These are phyloP conservation scores for Uloborus plumipes DNA, from an alignment of 2,888 invertebrate genomes.

Conservation along the genomic window DNA sequence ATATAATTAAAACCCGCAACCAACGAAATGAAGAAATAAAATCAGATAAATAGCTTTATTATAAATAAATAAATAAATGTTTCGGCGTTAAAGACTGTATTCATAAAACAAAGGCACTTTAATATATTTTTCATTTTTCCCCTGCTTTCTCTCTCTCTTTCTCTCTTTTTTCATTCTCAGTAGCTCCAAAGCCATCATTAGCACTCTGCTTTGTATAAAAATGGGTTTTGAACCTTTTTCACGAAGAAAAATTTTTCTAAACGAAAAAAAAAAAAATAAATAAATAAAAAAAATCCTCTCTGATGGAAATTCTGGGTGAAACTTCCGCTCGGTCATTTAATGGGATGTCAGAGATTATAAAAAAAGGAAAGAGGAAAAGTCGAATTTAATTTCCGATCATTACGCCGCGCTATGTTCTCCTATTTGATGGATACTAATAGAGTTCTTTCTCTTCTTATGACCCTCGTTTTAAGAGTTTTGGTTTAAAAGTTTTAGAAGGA, in stretches of 20 bases:
- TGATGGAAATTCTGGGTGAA: slow-evolving; percentile 34
- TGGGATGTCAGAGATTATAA: slow-evolving; percentile 26
- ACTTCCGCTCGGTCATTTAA: slow-evolving; percentile 39
- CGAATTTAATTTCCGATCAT: slow-evolving; percentile 28
- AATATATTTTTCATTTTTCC: neutral
- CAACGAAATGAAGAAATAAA: too few species aligned
- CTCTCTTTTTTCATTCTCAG: neutral
- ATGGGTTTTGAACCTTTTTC: slow-evolving; percentile 31
- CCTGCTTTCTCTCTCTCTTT: too few species aligned
- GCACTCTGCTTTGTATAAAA: slow-evolving; percentile 27
- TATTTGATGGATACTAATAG: slow-evolving; percentile 34
- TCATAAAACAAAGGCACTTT: too few species aligned
- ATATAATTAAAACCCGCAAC: too few species aligned
- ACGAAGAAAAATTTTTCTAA: slow-evolving; percentile 7
- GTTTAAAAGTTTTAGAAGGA: neutral
- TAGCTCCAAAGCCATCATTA: slow-evolving; percentile 25
- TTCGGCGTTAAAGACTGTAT: neutral
- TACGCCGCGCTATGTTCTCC: slow-evolving; percentile 4
- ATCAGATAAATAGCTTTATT: too few species aligned
- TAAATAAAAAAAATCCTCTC: slow-evolving; percentile 15
- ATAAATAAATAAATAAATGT: neutral
- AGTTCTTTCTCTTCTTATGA: slow-evolving; percentile 6
- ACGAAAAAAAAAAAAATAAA: too few species aligned
- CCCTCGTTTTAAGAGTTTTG: neutral
- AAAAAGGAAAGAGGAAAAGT: slow-evolving; percentile 1